Evolutionary conservation across 2,113 vertebrate species (phyloP).

Genomic region (Brienomyrus brachyistius): DNA sequence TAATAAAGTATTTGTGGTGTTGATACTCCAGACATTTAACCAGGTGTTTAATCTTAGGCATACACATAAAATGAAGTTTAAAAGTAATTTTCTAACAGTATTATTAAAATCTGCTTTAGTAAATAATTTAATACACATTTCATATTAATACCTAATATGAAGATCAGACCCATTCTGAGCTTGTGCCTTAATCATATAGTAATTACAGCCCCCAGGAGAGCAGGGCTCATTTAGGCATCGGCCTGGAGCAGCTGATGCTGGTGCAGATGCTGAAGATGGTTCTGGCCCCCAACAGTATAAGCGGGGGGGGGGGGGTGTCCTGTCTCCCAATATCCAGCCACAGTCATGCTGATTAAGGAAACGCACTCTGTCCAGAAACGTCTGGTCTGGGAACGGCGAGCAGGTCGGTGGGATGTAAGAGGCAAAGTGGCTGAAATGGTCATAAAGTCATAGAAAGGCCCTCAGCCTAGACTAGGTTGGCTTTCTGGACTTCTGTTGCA

Average conservation of each 20-base stretch:
- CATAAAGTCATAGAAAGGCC: neutral
- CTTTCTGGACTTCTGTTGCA: neutral
- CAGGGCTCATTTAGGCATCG: neutral
- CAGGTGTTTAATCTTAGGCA: neutral
- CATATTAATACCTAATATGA: neutral
- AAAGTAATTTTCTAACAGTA: neutral
- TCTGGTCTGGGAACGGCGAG: neutral
- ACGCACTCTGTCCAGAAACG: neutral
- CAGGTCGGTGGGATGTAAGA: neutral
- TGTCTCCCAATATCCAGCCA: neutral
- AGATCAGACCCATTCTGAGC: neutral
- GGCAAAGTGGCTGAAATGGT: neutral
- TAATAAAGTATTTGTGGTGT: neutral
- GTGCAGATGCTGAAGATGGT: neutral
- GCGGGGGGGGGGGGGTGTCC: neutral
- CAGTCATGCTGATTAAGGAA: neutral
- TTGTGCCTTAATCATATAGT: neutral
- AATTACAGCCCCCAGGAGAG: neutral
- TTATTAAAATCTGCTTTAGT: neutral
- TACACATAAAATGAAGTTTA: neutral
- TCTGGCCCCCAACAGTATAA: neutral
- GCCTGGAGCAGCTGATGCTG: neutral
- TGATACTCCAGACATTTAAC: neutral
- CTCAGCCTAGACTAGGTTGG: neutral
- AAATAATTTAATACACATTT: neutral